phyloP scores from a whole-genome alignment of 1,140 invertebrate species.

The Charaxes varanes region DNA sequence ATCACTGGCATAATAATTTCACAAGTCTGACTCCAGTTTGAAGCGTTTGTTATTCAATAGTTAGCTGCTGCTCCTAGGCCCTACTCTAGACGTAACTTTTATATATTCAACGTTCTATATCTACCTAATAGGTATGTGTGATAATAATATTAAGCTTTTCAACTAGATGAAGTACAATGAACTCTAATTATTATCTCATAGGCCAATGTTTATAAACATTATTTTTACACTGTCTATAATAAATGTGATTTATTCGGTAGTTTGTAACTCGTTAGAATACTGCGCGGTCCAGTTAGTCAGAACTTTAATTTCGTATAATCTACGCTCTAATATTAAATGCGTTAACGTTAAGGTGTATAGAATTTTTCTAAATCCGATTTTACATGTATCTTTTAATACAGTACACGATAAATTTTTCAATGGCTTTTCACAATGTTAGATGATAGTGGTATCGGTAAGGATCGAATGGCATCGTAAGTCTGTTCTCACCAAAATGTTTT shows the following conservation, averaged over 20 bases:
- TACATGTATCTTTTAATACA: constrained; percentile 12
- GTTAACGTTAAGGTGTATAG: constrained; percentile 13
- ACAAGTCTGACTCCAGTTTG: no score
- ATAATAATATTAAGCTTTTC: constrained; percentile 71
- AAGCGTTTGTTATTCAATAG: no score
- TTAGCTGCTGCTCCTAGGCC: no score
- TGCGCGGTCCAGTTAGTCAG: constrained; percentile 44
- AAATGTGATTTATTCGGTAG: constrained; percentile 67
- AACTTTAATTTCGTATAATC: constrained; percentile 11
- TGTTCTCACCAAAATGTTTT: constrained; percentile 57
- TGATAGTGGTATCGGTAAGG: constrained; percentile 8
- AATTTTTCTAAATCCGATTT: constrained; percentile 16
- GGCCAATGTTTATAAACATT: constrained; percentile 70
- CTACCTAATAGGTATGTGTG: constrained; percentile 67
- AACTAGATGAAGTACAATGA: constrained; percentile 70
- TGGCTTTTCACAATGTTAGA: constrained; percentile 15
- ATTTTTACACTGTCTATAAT: constrained; percentile 71
- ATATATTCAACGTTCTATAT: constrained; percentile 62
- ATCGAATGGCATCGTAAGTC: constrained; percentile 13
- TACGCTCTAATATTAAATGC: constrained; percentile 14
- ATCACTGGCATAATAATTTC: no score
- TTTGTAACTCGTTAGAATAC: constrained; percentile 49
- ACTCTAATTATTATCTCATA: constrained; percentile 63
- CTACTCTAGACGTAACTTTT: constrained; percentile 56
- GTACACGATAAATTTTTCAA: constrained; percentile 14